These are phyloP conservation scores for Oreochromis grahami DNA, from an alignment of 2,797 vertebrate species.

Conservation along the genomic window DNA sequence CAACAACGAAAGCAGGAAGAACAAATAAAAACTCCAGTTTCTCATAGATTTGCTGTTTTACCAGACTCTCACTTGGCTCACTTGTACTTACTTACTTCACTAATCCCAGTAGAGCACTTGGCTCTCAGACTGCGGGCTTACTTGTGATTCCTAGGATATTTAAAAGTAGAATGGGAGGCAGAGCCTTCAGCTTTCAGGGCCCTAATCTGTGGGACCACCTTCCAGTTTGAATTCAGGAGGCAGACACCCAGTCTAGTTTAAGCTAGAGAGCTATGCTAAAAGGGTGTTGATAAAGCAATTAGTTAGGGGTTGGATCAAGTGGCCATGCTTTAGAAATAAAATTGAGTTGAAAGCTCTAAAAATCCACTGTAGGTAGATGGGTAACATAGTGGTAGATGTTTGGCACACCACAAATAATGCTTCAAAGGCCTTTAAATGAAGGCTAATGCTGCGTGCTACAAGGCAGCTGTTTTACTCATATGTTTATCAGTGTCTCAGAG, in stretches of 20 bases:
- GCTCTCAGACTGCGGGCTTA: not conserved
- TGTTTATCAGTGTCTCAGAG: not conserved
- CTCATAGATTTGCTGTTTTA: not conserved
- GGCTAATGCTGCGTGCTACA: not conserved
- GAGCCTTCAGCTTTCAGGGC: not conserved
- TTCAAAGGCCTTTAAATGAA: not conserved
- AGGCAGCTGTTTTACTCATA: not conserved
- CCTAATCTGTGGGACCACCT: not conserved
- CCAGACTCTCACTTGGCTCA: not conserved
- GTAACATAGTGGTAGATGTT: not conserved
- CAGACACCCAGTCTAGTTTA: not conserved
- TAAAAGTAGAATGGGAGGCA: not conserved
- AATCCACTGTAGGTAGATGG: not conserved
- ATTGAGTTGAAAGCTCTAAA: not conserved
- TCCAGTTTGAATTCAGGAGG: not conserved
- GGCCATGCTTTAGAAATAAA: not conserved
- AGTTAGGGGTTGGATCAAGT: not conserved
- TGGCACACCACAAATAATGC: not conserved
- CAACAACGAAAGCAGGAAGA: not conserved
- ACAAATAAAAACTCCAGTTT: not conserved
- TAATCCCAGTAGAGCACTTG: not conserved
- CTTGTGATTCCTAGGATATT: not conserved
- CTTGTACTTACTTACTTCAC: not conserved
- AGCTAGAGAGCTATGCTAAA: not conserved
- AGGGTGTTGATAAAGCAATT: not conserved